Conservation (phyloP, 2,113 vertebrate genomes). For the Nerophis ophidion region DNA sequence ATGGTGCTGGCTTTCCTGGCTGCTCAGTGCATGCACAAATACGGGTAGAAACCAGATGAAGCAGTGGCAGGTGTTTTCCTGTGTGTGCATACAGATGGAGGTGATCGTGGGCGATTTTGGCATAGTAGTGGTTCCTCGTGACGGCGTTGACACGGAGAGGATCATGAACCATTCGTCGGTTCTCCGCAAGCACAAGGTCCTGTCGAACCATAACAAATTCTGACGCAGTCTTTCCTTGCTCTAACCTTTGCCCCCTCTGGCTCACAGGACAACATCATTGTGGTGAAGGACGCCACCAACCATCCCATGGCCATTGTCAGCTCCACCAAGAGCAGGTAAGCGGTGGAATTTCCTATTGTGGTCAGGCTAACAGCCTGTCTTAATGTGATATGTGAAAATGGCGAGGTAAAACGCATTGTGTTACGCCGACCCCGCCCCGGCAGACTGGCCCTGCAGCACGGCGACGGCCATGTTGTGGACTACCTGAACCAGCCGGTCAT, state of each 20-base stretch:
- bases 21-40: too few relatives aligned
- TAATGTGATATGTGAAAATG: background rate
- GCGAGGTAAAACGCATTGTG: background rate
- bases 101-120: slow-evolving; percentile 97
- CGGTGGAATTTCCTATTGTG: background rate
- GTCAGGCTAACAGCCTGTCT: too few relatives aligned
- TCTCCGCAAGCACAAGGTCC: slow-evolving; percentile 94
- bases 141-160: slow-evolving; percentile 84
- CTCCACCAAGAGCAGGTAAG: slow-evolving; percentile 97
- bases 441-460: slow-evolving; percentile 96
- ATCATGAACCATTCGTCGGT: slow-evolving; percentile 98
- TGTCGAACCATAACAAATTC: background rate
- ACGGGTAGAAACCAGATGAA: too few relatives aligned
- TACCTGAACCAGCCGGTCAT: slow-evolving; percentile 95
- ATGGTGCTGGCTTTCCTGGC: too few relatives aligned
- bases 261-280: slow-evolving; percentile 86
- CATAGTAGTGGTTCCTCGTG: slow-evolving; percentile 94
- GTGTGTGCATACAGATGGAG: slow-evolving; percentile 79
- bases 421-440: background rate
- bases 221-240: background rate
- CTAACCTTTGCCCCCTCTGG: background rate
- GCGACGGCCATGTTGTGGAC: slow-evolving; percentile 93
- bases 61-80: background rate
- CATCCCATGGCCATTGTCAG: slow-evolving; percentile 94
- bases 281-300: slow-evolving; percentile 84